phyloP scores from a whole-genome alignment of 2,797 vertebrate species.

The Forpus xanthops region DNA sequence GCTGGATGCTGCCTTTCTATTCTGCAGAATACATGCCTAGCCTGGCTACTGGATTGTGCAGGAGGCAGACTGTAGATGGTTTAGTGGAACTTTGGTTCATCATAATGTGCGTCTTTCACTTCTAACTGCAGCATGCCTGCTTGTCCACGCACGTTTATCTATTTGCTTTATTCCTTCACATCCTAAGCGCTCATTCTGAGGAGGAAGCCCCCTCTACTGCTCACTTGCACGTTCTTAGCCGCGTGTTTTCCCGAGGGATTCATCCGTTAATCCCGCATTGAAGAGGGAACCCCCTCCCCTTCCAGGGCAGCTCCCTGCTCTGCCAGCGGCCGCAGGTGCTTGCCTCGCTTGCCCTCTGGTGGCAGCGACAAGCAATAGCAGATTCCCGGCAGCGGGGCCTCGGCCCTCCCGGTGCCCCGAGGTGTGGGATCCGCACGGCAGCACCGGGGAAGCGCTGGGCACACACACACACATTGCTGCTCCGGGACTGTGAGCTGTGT shows the following conservation, averaged over 20 bases:
- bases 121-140: neutral
- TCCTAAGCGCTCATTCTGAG: neutral
- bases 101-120: accelerated
- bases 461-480: neutral
- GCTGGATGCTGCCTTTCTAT: neutral
- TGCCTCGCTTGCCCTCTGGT: neutral
- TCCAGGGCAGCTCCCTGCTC: neutral
- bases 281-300: neutral
- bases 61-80: accelerated
- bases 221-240: accelerated
- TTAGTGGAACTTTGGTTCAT: neutral
- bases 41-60: neutral
- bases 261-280: accelerated
- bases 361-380: neutral
- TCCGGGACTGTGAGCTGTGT: neutral
- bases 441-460: neutral
- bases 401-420: neutral
- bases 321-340: neutral
- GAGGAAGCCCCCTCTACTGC: accelerated
- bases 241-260: accelerated
- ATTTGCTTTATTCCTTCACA: accelerated
- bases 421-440: neutral
- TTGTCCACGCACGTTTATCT: accelerated
- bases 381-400: neutral
- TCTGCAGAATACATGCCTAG: accelerated